Conservation (phyloP, 1,140 invertebrate species). For the Drosophila arawakana region DNA sequence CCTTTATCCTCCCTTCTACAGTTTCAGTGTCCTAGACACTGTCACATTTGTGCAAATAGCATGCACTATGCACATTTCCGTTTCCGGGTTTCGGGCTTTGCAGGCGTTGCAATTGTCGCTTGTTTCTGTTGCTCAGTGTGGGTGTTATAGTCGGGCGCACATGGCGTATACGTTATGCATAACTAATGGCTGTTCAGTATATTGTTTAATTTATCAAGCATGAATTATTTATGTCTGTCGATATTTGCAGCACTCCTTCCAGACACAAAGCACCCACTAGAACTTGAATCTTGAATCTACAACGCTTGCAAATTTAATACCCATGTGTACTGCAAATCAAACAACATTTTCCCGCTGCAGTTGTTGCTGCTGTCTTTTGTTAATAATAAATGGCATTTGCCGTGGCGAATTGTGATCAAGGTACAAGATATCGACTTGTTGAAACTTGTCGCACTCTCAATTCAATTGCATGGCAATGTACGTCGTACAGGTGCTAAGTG, state of each 20-base stretch:
- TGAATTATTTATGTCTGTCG: constrained; percentile 76
- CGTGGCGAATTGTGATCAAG: constrained; percentile 30
- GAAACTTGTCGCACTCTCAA: constrained; percentile 24
- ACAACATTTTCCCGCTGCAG: constrained; percentile 39
- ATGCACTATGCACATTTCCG: constrained; percentile 78
- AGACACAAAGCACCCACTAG: constrained; percentile 50
- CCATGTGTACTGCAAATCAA: constrained; percentile 44
- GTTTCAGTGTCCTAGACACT: constrained; percentile 8
- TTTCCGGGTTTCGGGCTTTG: constrained; percentile 71
- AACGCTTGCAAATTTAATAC: neutral
- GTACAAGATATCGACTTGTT: constrained; percentile 55
- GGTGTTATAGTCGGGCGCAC: constrained; percentile 63
- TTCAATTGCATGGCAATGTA: constrained; percentile 67
- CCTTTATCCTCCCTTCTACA: neutral
- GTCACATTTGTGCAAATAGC: constrained; percentile 76
- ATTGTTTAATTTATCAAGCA: constrained; percentile 83
- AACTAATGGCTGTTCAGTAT: constrained; percentile 78
- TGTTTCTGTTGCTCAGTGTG: constrained; percentile 46
- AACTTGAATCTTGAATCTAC: constrained; percentile 30
- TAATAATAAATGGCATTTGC: constrained; percentile 58
- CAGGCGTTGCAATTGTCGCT: constrained; percentile 82
- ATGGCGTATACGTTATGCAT: constrained; percentile 79
- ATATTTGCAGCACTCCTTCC: constrained; percentile 27
- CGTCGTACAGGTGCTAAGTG: constrained; percentile 62
- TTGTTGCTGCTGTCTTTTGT: constrained; percentile 39